These are phyloP conservation scores for Burhinus bistriatus DNA, from an alignment of 2,113 vertebrate species.

Conservation along the genomic window DNA sequence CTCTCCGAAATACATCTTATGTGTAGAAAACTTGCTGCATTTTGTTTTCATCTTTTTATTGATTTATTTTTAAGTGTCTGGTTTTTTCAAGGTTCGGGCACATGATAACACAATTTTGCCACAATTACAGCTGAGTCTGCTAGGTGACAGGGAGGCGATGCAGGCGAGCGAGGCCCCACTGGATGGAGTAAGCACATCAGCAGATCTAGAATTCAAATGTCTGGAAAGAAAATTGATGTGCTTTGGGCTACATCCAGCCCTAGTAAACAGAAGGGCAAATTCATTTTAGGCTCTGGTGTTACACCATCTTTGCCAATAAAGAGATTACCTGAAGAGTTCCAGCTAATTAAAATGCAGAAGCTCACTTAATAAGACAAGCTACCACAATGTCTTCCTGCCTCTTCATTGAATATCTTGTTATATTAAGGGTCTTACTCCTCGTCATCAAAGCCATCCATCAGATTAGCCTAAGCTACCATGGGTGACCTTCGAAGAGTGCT, in stretches of 20 bases:
- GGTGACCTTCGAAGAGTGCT: neutral
- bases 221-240: neutral
- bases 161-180: accelerated
- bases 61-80: neutral
- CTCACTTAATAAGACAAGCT: neutral
- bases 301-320: neutral
- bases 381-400: neutral
- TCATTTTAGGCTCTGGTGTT: neutral
- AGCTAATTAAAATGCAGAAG: neutral
- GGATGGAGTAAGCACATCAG: neutral
- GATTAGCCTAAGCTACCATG: neutral
- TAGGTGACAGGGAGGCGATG: neutral
- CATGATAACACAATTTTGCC: neutral
- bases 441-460: neutral
- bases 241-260: neutral
- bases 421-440: neutral
- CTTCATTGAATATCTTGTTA: neutral
- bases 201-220: neutral
- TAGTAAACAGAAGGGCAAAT: neutral
- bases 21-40: neutral
- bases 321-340: neutral
- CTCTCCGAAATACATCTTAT: neutral
- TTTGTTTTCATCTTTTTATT: neutral
- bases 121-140: neutral
- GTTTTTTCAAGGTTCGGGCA: neutral